A percentile compares a stretch with the other conserved stretches of the same genome.
Conservation (phyloP, 2,113 vertebrate species). For the Lepus timidus region DNA sequence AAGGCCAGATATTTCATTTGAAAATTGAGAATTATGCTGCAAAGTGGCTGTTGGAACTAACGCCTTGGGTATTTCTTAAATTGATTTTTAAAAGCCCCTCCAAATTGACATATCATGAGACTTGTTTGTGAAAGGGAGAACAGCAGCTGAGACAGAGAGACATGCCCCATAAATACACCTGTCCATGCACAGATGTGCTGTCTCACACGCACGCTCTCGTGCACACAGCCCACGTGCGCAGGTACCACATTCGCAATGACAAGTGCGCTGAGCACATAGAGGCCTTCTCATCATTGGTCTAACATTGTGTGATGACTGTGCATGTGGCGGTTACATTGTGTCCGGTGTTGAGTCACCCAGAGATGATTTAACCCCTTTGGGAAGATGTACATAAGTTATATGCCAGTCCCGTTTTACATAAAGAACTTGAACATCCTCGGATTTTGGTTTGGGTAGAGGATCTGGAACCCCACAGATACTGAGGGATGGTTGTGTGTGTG, state of each 20-base stretch:
- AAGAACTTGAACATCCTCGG: background rate
- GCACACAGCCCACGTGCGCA: too few relatives aligned
- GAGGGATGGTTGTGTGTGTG: background rate
- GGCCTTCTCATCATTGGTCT: background rate
- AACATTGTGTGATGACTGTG: background rate
- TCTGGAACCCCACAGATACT: background rate
- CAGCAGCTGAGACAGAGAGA: background rate
- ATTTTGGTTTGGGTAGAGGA: background rate
- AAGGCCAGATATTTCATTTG: constrained; percentile 77
- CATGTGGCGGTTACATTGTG: background rate
- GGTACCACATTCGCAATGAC: too few relatives aligned
- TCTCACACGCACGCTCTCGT: too few relatives aligned
- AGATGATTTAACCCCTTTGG: background rate
- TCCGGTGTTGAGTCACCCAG: background rate
- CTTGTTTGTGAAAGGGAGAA: constrained; percentile 7
- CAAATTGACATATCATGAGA: constrained; percentile 32
- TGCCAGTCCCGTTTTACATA: background rate
- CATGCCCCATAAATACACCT: background rate
- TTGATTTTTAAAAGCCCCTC: constrained; percentile 75
- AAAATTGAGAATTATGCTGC: constrained; percentile 73
- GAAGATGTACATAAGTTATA: background rate
- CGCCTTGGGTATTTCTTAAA: constrained; percentile 64
- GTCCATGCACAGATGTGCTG: rapidly evolving
- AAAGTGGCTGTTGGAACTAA: constrained; percentile 67
- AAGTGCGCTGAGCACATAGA: background rate